Conservation (phyloP, 1,140 invertebrate species). For the Monochamus saltuarius region DNA sequence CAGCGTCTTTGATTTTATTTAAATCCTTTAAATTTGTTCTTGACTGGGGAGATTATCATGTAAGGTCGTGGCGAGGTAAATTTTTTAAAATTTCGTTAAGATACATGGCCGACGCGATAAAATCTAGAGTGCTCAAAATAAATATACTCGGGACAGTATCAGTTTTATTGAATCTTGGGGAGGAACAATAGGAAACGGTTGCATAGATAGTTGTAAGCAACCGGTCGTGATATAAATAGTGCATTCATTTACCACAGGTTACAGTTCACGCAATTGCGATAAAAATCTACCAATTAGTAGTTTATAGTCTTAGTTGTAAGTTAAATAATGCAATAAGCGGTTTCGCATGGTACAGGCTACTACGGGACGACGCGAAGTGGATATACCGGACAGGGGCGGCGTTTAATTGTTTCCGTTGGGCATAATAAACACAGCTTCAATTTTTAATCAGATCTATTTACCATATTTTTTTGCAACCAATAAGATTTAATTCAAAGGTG, state of each 20-base stretch:
- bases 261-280: conserved; percentile 43
- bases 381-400: conserved; percentile 7
- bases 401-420: not conserved
- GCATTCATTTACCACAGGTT: conserved; percentile 41
- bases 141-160: conserved; percentile 14
- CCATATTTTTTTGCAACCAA: not conserved
- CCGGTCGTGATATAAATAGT: conserved; percentile 26
- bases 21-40: no score
- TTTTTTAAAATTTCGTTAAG: no score
- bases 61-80: no score
- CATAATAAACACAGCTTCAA: not conserved
- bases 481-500: no score
- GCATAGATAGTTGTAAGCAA: conserved; percentile 17
- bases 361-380: not conserved
- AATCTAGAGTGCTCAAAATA: not conserved
- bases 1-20: no score
- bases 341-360: conserved; percentile 16
- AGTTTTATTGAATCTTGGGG: conserved; percentile 8
- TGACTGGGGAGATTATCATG: no score
- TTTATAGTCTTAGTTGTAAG: conserved; percentile 37
- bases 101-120: no score
- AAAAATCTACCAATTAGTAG: conserved; percentile 47
- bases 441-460: not conserved
- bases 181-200: conserved; percentile 27
- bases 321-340: conserved; percentile 32